These are phyloP conservation scores for Echinometra lucunter DNA, from an alignment of 53 echinoderm and acorn worm species.

Conservation along the genomic window DNA sequence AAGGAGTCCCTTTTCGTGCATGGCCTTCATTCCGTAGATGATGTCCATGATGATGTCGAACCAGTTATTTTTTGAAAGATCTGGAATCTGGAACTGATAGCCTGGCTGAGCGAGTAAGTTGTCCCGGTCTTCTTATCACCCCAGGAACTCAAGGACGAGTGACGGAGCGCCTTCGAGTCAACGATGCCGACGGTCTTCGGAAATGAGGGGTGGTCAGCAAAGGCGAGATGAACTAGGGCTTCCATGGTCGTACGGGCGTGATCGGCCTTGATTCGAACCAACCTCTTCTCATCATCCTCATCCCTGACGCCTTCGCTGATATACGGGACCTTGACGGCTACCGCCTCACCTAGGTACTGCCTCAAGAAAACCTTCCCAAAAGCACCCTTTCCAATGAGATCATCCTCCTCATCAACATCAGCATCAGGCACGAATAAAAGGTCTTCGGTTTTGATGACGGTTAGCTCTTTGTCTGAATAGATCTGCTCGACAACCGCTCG, in stretches of 20 bases:
- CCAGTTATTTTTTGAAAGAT: conserved; percentile 2
- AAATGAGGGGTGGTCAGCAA: conserved; percentile 43
- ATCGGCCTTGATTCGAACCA: conserved; percentile 13
- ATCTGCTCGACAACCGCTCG: conserved; percentile 45
- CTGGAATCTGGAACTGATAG: conserved; percentile 40
- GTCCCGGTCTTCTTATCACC: conserved; percentile 53
- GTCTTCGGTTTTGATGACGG: not conserved
- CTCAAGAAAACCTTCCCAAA: conserved; percentile 52
- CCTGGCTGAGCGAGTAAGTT: conserved; percentile 19
- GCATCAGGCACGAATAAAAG: not conserved
- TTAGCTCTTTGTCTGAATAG: not conserved
- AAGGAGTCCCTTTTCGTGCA: conserved; percentile 60
- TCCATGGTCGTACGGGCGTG: conserved; percentile 59
- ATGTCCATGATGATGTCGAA: conserved; percentile 53
- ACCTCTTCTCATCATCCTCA: conserved; percentile 47
- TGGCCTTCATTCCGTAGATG: conserved; percentile 38
- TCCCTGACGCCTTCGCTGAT: not conserved
- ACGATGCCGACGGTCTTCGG: conserved; percentile 29
- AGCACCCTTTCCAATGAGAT: conserved; percentile 41
- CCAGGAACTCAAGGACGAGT: conserved; percentile 64
- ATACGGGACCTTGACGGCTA: conserved; percentile 59
- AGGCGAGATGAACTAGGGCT: conserved; percentile 15
- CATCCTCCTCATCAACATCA: not conserved
- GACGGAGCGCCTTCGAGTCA: conserved; percentile 36
- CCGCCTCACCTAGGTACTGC: not conserved